A percentile compares a stretch with the other conserved stretches of the same genome.
phyloP scores from a whole-genome alignment of 2,888 invertebrate genomes.

The Merodon equestris region DNA sequence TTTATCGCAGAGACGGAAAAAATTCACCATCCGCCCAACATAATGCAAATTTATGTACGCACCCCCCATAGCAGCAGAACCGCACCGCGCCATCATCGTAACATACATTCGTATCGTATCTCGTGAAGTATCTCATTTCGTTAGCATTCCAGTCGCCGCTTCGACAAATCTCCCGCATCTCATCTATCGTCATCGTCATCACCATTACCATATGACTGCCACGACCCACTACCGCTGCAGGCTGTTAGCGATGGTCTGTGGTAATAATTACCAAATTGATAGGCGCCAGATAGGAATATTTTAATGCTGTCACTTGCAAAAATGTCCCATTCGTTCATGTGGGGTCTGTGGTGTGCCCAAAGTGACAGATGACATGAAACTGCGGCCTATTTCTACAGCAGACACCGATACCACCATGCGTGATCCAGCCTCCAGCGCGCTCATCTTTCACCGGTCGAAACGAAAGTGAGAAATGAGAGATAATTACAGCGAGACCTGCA shows the following conservation, averaged over 20 bases:
- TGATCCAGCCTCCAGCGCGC: conserved; percentile 30
- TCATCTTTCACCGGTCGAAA: conserved; percentile 16
- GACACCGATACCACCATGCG: conserved; percentile 20
- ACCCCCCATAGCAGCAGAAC: conserved; percentile 4
- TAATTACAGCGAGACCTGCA: conserved; percentile 23
- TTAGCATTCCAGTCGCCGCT: neutral
- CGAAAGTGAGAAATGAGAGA: conserved; percentile 52
- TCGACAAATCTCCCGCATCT: conserved; percentile 1
- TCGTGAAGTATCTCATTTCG: conserved; percentile 8
- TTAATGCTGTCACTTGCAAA: conserved; percentile 63
- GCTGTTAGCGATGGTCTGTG: conserved; percentile 12
- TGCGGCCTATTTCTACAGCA: conserved; percentile 47
- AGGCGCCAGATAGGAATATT: conserved; percentile 63
- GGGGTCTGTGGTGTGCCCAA: conserved; percentile 39
- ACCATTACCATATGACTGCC: conserved; percentile 16
- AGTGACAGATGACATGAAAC: conserved; percentile 64
- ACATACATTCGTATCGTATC: neutral
- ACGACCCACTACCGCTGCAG: neutral
- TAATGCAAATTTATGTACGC: conserved; percentile 51
- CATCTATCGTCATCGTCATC: conserved; percentile 1
- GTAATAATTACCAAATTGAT: conserved; percentile 62
- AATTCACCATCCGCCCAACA: neutral
- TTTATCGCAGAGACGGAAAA: conserved; percentile 44
- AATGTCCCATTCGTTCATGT: conserved; percentile 48
- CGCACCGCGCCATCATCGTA: neutral